Base-by-base conservation (phyloP, 2,797 vertebrate species). In the Lophius americanus region DNA sequence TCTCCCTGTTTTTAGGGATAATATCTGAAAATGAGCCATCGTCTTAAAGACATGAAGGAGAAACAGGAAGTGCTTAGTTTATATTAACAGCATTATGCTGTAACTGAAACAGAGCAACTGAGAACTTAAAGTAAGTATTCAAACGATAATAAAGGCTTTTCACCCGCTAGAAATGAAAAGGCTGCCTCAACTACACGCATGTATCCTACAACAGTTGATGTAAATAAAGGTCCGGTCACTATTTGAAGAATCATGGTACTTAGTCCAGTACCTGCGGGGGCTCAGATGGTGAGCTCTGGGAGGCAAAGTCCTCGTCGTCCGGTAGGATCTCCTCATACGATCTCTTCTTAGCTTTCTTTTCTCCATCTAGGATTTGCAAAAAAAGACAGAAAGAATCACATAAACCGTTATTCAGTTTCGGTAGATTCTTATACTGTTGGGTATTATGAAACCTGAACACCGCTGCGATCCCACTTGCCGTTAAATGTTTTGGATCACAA, bases 301-400 rank as follows among this genome's bases (percentile, higher is more conserved):
- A 93, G 0, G 95, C 94, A 73, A 96, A 96, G 77, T 95, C 95
- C 74, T 95, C 96, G 53, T 96, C 93, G 71, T 95, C 95, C 64
- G 94, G 91, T 82, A 95, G 96, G 86, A 98, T 96, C 78, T 97
- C 95, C 59, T 98, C 96, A 47, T 97, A 98, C 0, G 95, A 88
- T 60, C 98, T 94, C 80, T 99, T 99, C 86, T 95, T 97, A 35
- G 93, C 83, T 82, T 98, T 98, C 88, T 95, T 97, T 47, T 97
- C 96, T 37, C 96, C 95, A 79, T 96, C 97, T 98, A 74, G 12
- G 55, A 59, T 56, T 78, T 11, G 81, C 56, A 63, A 48, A 6
- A 63, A 47, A 68, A 67, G 4, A 39, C 1, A 59, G 3, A 75
- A 61, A 52, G 42, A 1, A 23, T 51, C 5, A 52, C 2, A 47